Evolutionary conservation across 2,797 vertebrate genomes (phyloP), one percentile per base, ranked within the genome.

Genomic region (Synaphobranchus kaupii): DNA sequence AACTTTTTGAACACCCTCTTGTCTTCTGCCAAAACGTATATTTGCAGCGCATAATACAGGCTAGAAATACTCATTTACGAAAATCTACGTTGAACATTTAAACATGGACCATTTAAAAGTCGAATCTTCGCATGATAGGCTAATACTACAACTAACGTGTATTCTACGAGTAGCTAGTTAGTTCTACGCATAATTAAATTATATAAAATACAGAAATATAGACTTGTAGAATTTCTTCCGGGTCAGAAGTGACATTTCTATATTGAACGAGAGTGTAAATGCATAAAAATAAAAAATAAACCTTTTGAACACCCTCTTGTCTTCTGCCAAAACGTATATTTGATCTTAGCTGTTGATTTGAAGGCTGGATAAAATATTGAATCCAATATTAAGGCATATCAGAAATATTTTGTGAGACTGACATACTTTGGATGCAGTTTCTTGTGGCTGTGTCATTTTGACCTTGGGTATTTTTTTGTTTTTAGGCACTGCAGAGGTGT

Each of bases 401-500:
- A 66, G 25, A n/a, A 5, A 56, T 56, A 56, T 58, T 66, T 66
- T 34, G 5, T 73, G 28, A 15, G n/a, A 15, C 10, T 73, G 68
- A 73, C 31, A 34, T 66, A 66, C 22, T 71, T 71, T 15, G 13
- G 68, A 34, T 39, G 9, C 56, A 20, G n/a, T 71, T 20, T 86
- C 84, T 25, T 83, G 47, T 52, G 60, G 60, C 28, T 78, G 58
- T 60, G 20, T 39, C 39, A 22, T 60, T 60, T 4, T 47, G 17
- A n/a, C 20, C 47, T 48, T 48, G 47, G 22, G 47, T 81, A 48
- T n/a, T 84, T 39, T 39, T 86, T 7, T 85, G 1, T 17, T 56
- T 76, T 83, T 86, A 98, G 97, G 96, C 84, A 97, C 97, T n/a
- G 97, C 97, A 0, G 97, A 99, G 92, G 97, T 99, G 6, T 99